Evolutionary conservation across 2,888 invertebrate genomes (phyloP).

Genomic region (Siphonodentalium dalli): DNA sequence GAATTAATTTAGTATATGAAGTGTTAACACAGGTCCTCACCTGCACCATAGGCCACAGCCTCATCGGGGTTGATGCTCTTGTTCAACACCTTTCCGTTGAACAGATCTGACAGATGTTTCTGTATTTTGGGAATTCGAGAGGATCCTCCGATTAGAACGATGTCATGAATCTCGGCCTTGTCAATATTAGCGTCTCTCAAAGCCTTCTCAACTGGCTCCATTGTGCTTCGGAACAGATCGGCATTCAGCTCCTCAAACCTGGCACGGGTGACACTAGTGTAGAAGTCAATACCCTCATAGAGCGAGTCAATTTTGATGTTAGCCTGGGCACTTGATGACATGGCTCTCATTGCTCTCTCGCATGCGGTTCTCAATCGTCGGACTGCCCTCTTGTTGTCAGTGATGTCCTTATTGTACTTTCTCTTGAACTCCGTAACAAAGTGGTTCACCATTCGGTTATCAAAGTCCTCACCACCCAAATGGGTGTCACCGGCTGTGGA

Average conservation of each 20-base stretch:
- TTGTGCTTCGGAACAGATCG: constrained; percentile 90
- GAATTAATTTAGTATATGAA: too few species aligned
- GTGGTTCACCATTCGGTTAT: constrained; percentile 83
- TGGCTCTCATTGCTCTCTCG: constrained; percentile 70
- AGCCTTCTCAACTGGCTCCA: constrained; percentile 95
- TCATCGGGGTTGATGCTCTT: constrained; percentile 96
- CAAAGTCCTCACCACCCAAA: constrained; percentile 76
- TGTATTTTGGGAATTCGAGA: constrained; percentile 97
- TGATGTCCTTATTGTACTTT: constrained; percentile 73
- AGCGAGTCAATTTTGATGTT: constrained; percentile 89
- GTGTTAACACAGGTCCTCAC: constrained; percentile 38
- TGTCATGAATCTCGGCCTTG: constrained; percentile 73
- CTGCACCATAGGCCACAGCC: constrained; percentile 80
- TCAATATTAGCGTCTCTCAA: constrained; percentile 95
- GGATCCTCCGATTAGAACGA: constrained; percentile 82
- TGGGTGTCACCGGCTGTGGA: constrained; percentile 84
- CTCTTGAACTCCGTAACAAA: constrained; percentile 81
- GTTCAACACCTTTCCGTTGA: constrained; percentile 83
- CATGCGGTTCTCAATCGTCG: constrained; percentile 89
- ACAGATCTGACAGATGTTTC: constrained; percentile 78
- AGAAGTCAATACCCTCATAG: constrained; percentile 92
- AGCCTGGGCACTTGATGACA: constrained; percentile 67
- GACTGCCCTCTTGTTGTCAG: constrained; percentile 76
- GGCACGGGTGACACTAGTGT: constrained; percentile 89
- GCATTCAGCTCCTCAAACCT: constrained; percentile 94